Evolutionary conservation across 2,113 vertebrate genomes (phyloP).

Genomic region (Cyprinodon tularosa): DNA sequence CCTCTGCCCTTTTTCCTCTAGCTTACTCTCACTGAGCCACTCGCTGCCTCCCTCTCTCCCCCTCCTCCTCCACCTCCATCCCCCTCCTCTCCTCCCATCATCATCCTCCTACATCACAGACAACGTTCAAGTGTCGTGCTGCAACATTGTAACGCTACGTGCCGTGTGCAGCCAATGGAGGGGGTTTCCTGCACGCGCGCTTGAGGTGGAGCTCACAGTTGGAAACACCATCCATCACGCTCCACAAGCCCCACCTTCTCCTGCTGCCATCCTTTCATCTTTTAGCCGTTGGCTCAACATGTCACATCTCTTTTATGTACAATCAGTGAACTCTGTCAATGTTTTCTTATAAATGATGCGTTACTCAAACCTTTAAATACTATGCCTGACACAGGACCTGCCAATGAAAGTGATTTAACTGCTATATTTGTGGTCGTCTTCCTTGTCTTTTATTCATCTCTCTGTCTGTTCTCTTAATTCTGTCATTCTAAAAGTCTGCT

Average conservation of each 20-base stretch:
- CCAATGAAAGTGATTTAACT: neutral
- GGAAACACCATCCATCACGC: slow-evolving; percentile 40
- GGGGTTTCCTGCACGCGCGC: slow-evolving; percentile 68
- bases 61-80: slow-evolving; percentile 8
- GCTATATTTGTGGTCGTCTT: neutral
- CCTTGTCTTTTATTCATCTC: neutral
- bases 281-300: neutral
- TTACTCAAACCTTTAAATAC: neutral
- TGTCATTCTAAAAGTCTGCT: neutral
- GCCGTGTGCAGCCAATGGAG: slow-evolving; percentile 75
- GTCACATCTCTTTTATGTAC: slow-evolving; percentile 14
- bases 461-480: neutral
- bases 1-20: slow-evolving; percentile 29
- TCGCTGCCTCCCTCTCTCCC: slow-evolving; percentile 38
- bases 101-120: slow-evolving; percentile 71
- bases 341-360: neutral
- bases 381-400: neutral
- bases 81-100: slow-evolving; percentile 52
- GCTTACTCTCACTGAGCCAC: slow-evolving; percentile 42
- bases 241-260: slow-evolving; percentile 45
- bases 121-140: slow-evolving; percentile 66
- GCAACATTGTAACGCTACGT: slow-evolving; percentile 55
- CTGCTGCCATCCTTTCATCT: slow-evolving; percentile 15
- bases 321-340: neutral
- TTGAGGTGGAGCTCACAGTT: slow-evolving; percentile 58